Base-by-base conservation (phyloP, 2,797 vertebrate genomes). In the Limosa lapponica region DNA sequence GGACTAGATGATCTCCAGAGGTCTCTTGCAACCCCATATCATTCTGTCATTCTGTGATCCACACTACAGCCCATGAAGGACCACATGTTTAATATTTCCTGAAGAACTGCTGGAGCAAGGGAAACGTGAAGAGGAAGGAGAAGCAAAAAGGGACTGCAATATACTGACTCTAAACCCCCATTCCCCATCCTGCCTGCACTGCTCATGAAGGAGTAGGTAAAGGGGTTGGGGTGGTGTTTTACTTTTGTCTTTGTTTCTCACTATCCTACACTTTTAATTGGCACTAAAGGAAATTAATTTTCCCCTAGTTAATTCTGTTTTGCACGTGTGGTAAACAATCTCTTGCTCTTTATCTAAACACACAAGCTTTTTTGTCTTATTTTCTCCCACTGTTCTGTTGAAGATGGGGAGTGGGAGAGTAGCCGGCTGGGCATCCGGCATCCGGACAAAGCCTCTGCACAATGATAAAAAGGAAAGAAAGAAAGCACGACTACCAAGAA, bases 181-280 rank as follows among this genome's bases (percentile, higher is more conserved):
- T 41, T 87, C 4, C 27, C 19, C 16, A 36, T 67, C 27, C 14
- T 70, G 22, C 6, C 30, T 23, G 13, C 2, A 5, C 2, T 36
- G 11, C 16, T 11, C 1, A 1, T 17, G 22, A 16, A 8, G 12
- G 13, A 71, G 24, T 13, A 59, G 4, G 4, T 36, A 22, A 34
- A 80, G 15, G 5, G 7, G 2, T 0, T 79, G 19, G 16, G 25
- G 2, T 16, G 18, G 1, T 55, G 6, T 4, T 57, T 77, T 57
- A 28, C 5, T 66, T 81, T 44, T 66, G 22, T 20, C 19, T 75
- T 37, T 85, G 5, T 81, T 87, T 67, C 36, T 82, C 22, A 46
- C 2, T 24, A 16, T 52, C 3, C 3, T 59, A 39, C 5, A 27
- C 5, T 80, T 79, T 32, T 39, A 80, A 52, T 0, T 44, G 5